These are phyloP conservation scores for Machimus atricapillus DNA, from an alignment of 2,888 invertebrate species.

Conservation along the genomic window DNA sequence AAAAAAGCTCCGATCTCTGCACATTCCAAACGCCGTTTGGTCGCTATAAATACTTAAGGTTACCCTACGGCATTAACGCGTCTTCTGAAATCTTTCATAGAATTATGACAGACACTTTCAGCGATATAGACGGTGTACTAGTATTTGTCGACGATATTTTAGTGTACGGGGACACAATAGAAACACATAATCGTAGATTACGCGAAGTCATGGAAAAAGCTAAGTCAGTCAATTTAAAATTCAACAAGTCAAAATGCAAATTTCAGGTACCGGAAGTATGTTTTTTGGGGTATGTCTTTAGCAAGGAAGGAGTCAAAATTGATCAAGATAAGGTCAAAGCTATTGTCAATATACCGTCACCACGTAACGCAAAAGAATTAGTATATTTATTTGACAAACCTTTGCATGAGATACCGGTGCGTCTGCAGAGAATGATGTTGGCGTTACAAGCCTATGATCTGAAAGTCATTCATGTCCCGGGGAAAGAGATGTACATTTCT, in stretches of 20 bases:
- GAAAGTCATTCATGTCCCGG: too few species aligned
- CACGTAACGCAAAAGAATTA: neutral
- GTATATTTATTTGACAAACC: too few species aligned
- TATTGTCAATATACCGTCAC: neutral
- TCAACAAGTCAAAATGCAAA: neutral
- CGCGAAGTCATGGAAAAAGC: too few species aligned
- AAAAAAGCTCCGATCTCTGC: neutral
- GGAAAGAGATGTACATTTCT: too few species aligned
- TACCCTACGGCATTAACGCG: neutral
- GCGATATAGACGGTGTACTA: neutral
- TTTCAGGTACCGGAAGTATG: neutral
- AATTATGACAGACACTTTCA: neutral
- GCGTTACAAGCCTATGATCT: too few species aligned
- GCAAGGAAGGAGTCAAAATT: neutral
- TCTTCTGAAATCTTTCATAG: neutral
- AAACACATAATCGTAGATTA: too few species aligned
- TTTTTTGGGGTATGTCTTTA: neutral
- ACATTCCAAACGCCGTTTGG: neutral
- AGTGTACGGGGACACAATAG: neutral
- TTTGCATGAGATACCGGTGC: too few species aligned
- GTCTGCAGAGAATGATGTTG: too few species aligned
- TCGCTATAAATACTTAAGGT: neutral
- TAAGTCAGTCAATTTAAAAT: neutral
- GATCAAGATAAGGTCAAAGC: neutral
- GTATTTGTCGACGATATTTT: neutral